Percentiles rank a stretch among this genome's conserved stretches.
Evolutionary conservation across 2,888 invertebrate genomes (phyloP).

Genomic region (Drymonia ruficornis): DNA sequence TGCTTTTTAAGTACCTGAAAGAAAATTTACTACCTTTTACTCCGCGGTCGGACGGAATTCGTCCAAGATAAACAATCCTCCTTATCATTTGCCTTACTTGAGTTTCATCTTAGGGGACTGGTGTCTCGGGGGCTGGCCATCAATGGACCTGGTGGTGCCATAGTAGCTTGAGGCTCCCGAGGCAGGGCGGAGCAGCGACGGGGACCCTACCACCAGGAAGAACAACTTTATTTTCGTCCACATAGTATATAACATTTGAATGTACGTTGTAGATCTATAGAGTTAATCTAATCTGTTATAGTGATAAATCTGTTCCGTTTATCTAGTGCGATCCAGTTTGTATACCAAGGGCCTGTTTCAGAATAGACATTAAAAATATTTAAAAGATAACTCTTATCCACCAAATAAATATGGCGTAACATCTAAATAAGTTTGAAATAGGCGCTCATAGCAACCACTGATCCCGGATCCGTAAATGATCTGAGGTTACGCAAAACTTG

Average conservation of each 20-base stretch:
- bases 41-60: too few relatives aligned
- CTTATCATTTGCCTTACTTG: too few relatives aligned
- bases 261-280: not conserved
- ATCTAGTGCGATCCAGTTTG: not conserved
- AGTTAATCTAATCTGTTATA: not conserved
- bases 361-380: too few relatives aligned
- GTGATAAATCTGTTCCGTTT: not conserved
- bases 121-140: constrained; percentile 86
- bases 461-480: too few relatives aligned
- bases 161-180: constrained; percentile 85
- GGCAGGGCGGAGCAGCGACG: constrained; percentile 84
- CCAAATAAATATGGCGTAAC: too few relatives aligned
- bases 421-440: too few relatives aligned
- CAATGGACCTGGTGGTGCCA: constrained; percentile 85
- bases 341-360: too few relatives aligned
- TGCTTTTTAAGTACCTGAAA: constrained; percentile 95
- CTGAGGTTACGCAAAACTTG: too few relatives aligned
- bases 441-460: too few relatives aligned
- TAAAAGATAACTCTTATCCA: too few relatives aligned
- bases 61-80: constrained; percentile 15
- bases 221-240: constrained; percentile 19
- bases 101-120: constrained; percentile 97
- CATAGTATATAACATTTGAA: not conserved
- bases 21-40: not conserved
- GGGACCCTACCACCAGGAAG: constrained; percentile 71